A percentile compares a stretch with the other conserved stretches of the same genome.
phyloP scores from a whole-genome alignment of 2,797 vertebrate genomes.

The Meda fulgida region DNA sequence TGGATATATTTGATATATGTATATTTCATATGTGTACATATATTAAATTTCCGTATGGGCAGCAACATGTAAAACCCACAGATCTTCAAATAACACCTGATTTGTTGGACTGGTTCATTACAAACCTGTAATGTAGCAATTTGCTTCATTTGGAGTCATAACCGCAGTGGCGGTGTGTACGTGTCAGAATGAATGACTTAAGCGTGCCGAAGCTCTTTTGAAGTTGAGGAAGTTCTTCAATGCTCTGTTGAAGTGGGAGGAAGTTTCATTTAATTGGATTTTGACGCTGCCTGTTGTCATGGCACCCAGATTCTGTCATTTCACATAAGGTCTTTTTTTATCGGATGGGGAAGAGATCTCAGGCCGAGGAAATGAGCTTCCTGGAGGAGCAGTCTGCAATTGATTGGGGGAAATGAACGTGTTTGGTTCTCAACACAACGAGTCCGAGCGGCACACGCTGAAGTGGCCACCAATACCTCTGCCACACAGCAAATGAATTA shows the following conservation, averaged over 20 bases:
- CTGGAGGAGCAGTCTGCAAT: constrained; percentile 62
- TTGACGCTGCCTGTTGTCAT: constrained; percentile 81
- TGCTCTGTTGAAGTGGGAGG: constrained; percentile 76
- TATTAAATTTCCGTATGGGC: too few relatives aligned
- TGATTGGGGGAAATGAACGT: constrained; percentile 67
- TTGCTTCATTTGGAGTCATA: constrained; percentile 63
- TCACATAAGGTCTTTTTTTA: constrained; percentile 61
- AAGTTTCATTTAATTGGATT: constrained; percentile 82
- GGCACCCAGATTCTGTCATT: constrained; percentile 75
- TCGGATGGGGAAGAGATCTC: constrained; percentile 58
- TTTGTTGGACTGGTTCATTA: constrained; percentile 46
- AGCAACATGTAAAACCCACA: constrained; percentile 48
- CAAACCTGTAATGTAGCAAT: constrained; percentile 52
- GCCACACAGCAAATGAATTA: constrained; percentile 68
- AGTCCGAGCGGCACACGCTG: constrained; percentile 70
- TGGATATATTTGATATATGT: too few relatives aligned
- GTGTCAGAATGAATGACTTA: constrained; percentile 70
- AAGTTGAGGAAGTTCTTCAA: constrained; percentile 74
- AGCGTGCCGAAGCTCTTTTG: constrained; percentile 69
- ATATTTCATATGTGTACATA: too few relatives aligned
- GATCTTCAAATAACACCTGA: constrained; percentile 54
- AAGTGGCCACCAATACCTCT: constrained; percentile 68
- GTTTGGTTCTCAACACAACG: constrained; percentile 67
- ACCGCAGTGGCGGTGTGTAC: constrained; percentile 64
- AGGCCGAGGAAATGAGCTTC: constrained; percentile 66